Percentiles rank a stretch among this genome's conserved stretches.
These are phyloP conservation scores for Luperina testacea DNA, from an alignment of 2,888 invertebrate genomes.

Conservation along the genomic window DNA sequence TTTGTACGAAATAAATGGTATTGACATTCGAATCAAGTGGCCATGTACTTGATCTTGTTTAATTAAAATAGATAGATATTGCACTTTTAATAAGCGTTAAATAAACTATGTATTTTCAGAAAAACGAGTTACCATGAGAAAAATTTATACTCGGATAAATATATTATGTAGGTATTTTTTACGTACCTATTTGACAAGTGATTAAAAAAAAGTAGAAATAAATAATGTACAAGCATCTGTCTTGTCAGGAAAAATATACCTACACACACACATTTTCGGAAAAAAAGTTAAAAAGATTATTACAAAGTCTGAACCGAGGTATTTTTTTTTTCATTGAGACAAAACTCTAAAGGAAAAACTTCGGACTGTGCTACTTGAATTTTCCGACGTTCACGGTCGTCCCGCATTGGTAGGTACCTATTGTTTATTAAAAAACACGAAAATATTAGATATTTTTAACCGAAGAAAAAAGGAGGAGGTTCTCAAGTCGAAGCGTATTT, in stretches of 20 bases:
- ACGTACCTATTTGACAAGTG: not conserved
- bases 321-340: not conserved
- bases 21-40: slow-evolving; percentile 34
- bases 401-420: not conserved
- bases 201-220: not conserved
- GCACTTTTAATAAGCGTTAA: slow-evolving; percentile 12
- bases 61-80: slow-evolving; percentile 11
- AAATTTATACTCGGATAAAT: not conserved
- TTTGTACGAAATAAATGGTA: slow-evolving; percentile 35
- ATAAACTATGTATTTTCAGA: no score
- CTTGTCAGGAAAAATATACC: not conserved
- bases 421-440: not conserved
- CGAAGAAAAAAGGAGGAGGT: not conserved
- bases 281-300: not conserved
- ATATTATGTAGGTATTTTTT: not conserved
- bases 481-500: not conserved
- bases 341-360: not conserved
- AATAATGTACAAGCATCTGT: not conserved
- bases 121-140: slow-evolving; percentile 5
- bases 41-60: slow-evolving; percentile 30
- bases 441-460: no score
- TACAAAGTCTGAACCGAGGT: not conserved
- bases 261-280: not conserved
- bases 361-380: not conserved
- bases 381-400: not conserved